Base-by-base conservation (phyloP, 1,140 invertebrate genomes). In the Drosophila bifasciata region DNA sequence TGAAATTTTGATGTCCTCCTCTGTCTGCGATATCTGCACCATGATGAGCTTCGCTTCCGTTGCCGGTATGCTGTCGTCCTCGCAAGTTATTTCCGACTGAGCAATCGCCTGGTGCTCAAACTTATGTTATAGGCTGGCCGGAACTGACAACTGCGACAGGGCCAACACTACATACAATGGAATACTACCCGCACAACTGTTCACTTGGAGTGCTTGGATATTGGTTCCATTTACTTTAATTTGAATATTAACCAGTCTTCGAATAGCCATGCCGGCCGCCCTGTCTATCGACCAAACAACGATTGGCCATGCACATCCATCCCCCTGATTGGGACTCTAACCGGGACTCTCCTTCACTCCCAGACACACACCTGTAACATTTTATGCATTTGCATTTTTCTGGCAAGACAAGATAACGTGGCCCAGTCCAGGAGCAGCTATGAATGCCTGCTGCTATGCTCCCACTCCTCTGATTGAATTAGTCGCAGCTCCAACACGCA, bases 1-100 rank as follows among this genome's bases (percentile, higher is more conserved):
- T 3, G 88, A 89, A 32, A 91, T 91, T 63, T 91, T 91, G 23
- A 91, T 90, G 40, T 91, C 90, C 39, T 91, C 90, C 68, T 91
- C 90, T 3, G 88, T 90, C 60, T 91, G 90, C 15, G 90, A 79
- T 61, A 91, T 76, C 62, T 90, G 90, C 49, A 91, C 90, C 90
- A 91, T 91, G 57, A 69, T 89, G 63, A 77, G 53, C 32, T 56
- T 68, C 41, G 41, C 8, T 55, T 61, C 52, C 23, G 17, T 61
- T 41, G 56, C 59, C 49, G 36, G 45, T 21, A 41, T 63, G 68
- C 69, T 28, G 53, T 49, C 44, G 21, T 60, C 44, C 44, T 60
- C 28, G 41, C 63, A 28, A 50, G 9, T 67, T 32, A 7, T 16
- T 23, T 13, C 19, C 49, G 50, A 69, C 66, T 68, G 63, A 68